Conservation (phyloP, 2,888 invertebrate species). For the Tetanocera ferruginea region DNA sequence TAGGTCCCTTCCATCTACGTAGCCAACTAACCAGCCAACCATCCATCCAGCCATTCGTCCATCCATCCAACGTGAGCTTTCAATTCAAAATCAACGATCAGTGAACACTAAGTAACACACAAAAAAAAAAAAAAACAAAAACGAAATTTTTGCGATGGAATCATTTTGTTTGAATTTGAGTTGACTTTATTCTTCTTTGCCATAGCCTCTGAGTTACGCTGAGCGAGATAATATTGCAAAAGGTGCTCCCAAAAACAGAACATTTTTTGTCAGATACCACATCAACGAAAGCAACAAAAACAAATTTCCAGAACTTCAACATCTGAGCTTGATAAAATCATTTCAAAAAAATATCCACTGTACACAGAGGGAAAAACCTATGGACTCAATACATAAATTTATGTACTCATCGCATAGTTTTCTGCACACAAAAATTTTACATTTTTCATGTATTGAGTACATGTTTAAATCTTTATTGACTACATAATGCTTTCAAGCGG, state of each 20-base stretch:
- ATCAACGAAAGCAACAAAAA: slow-evolving; percentile 19
- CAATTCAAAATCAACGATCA: neutral
- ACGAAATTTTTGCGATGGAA: slow-evolving; percentile 25
- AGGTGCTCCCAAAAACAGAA: slow-evolving; percentile 21
- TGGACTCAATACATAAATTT: too few relatives aligned
- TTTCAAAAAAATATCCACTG: neutral
- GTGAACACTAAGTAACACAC: neutral
- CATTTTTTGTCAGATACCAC: neutral
- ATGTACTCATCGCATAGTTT: too few relatives aligned
- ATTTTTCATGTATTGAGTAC: too few relatives aligned
- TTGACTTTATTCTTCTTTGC: slow-evolving; percentile 1
- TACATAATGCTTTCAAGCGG: too few relatives aligned
- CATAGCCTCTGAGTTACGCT: slow-evolving; percentile 34
- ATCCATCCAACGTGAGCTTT: slow-evolving; percentile 23
- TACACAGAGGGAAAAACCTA: too few relatives aligned
- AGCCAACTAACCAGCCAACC: neutral
- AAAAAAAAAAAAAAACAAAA: neutral
- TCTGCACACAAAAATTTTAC: too few relatives aligned
- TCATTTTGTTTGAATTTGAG: slow-evolving; percentile 31
- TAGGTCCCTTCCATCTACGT: slow-evolving; percentile 18
- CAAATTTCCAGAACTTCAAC: slow-evolving; percentile 46
- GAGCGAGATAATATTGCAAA: neutral
- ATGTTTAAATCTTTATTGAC: too few relatives aligned
- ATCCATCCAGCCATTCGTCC: neutral
- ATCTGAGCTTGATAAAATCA: slow-evolving; percentile 45